Evolutionary conservation across 1,140 invertebrate genomes (phyloP), one percentile per base, ranked within the genome.

Genomic region (Drosophila jambulina): DNA sequence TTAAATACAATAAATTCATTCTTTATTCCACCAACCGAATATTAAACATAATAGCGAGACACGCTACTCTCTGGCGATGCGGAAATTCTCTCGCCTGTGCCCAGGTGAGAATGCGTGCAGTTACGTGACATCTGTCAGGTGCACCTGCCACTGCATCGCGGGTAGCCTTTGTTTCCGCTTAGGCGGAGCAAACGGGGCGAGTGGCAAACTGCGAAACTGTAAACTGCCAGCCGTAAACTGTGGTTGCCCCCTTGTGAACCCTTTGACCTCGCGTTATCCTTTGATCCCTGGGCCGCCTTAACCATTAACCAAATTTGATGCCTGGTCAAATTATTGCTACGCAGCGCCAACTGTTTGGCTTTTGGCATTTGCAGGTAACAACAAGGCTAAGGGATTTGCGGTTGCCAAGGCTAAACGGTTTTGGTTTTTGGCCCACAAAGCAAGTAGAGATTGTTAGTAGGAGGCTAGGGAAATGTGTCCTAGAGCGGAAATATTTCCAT

Each of bases 291-390:
- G 21, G 21, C 32, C 23, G 45, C 12, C 23, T 71, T 51, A 25
- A 46, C 78, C 71, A 77, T 84, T 74, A 77, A 63, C 77, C 77
- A 65, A 78, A 75, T 75, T 38, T 62, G 75, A 79, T 75, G 69
- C 34, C 36, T 68, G 80, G 60, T 43, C 61, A 58, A 77, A 53
- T 72, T 58, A 64, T 81, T 61, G 53, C 34, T 70, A 75, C 21
- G 53, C 32, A 23, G 51, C 32, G 32, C 32, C 19, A 36, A 36
- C 21, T 38, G 53, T 56, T 56, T 56, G 34, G 34, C 21, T 56
- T 25, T 56, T 25, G 23, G 15, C 46, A 17, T 17, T 17, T 21
- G 49, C 63, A 60, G 69, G 49, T 62, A 40, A 54, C 56, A 60
- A 79, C 51, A 56, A 63, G 75, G 65, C 75, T 71, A 0, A 8